A percentile compares a stretch with the other conserved stretches of the same genome.
Conservation (phyloP, 2,888 invertebrate species). For the Agonopterix arenella region DNA sequence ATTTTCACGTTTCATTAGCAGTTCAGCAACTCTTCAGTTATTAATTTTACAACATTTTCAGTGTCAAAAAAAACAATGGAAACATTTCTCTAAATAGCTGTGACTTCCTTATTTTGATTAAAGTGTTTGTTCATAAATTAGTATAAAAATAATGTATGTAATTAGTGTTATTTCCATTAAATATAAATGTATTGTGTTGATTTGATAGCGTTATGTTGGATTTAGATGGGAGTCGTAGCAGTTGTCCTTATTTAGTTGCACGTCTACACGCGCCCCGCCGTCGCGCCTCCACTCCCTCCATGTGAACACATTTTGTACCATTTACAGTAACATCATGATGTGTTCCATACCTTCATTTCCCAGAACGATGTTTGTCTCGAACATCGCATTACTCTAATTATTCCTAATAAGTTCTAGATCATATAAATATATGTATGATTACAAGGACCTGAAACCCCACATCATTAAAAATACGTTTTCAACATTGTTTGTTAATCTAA, state of each 20-base stretch:
- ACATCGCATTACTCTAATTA: conserved; percentile 43
- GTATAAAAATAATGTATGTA: conserved; percentile 56
- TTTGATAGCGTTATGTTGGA: conserved; percentile 49
- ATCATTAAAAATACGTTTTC: too few species aligned
- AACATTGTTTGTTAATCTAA: conserved; percentile 1
- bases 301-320: conserved; percentile 21
- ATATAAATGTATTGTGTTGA: conserved; percentile 53
- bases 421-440: conserved; percentile 65
- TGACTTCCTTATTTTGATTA: conserved; percentile 33
- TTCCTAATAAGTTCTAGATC: conserved; percentile 72
- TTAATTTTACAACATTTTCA: too few species aligned
- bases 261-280: neutral
- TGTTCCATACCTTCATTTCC: conserved; percentile 15
- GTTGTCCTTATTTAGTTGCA: neutral
- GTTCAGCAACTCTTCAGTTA: too few species aligned
- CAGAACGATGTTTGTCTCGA: conserved; percentile 24
- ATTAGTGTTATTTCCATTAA: conserved; percentile 60
- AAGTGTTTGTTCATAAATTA: conserved; percentile 53
- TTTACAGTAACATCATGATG: conserved; percentile 25
- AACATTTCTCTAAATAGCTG: conserved; percentile 18
- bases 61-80: too few species aligned
- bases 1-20: too few species aligned
- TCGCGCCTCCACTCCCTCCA: conserved; percentile 9
- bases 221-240: conserved; percentile 28
- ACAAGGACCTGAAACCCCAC: too few species aligned